Base-by-base conservation (phyloP, 2,113 vertebrate species). In the Pollachius pollachius region DNA sequence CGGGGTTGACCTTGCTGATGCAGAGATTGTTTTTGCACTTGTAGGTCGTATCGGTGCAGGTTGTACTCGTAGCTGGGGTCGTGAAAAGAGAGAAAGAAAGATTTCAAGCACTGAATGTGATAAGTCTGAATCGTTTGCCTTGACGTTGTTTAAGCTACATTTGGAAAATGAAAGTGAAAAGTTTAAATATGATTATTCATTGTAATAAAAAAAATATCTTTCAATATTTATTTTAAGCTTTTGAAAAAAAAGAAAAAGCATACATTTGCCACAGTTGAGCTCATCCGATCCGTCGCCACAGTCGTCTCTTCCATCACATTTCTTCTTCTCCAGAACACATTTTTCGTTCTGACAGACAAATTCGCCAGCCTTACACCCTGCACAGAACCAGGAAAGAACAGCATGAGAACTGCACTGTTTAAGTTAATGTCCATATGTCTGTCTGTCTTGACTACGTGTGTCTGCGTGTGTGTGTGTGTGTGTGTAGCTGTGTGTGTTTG, bases 211-310 rank as follows among this genome's bases (percentile, higher is more conserved):
- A 0, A 17, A 1, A 27, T 6, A 23, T n/a, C 27, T 15, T 62
- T 12, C 5, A 16, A 25, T 62, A 19, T 25, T 15, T 13, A 6
- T 21, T 21, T 15, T 23, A 62, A 21, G 21, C 18, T 12, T 12
- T 21, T 61, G 19, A 18, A 11, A 11, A 8, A 61, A 25, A 61
- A 2, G 11, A 13, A 62, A 12, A 9, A 0, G 9, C 93, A 92
- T 77, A 96, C 96, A 77, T 0, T 0, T 73, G 1, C 0, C 0
- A 52, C 96, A 99, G 1, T 77, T 4, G 0, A 91, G 80, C 81
- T 99, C 97, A 0, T 99, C 97, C 0, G 93, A 93, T 0, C 92
- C 89, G 0, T 98, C 96, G 0, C 82, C 94, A 3, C 97, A 98
- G 92, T 95, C 62, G 0, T 93, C 80, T 0, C 1, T 80, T 1